Base-by-base conservation (phyloP, 2,888 invertebrate species). In the Idaea biselata region DNA sequence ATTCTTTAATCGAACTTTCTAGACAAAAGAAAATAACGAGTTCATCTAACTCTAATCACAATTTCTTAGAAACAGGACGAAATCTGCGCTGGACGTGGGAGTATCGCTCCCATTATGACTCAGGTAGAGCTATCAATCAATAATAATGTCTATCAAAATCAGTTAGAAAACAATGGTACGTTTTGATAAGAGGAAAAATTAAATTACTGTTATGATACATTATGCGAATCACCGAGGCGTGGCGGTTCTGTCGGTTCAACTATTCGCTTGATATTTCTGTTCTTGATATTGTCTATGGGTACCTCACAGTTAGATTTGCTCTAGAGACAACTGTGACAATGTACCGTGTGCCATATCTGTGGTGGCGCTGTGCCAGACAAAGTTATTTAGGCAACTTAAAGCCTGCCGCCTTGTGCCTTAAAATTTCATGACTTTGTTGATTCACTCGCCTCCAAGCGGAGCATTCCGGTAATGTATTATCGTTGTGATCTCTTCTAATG, bases 91-190 rank as follows among this genome's bases (percentile, higher is more conserved):
- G 56, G 18, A 61, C 62, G 60, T 61, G 59, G 59, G 18, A 66
- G 60, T 59, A 61, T 62, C 64, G 67, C 67, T 67, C 65, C 33
- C 63, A 65, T 65, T 61, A 58, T 55, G 63, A 64, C 53, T 63
- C 62, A 64, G 65, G 64, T 63, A 60, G 64, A 67, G 63, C 69
- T 67, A 73, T 68, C 66, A 73, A 71, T 73, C 67, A 77, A 75
- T 77, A 73, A 75, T 72, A 70, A 73, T 68, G 68, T 67, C 67
- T 63, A 63, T 61, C 58, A 70, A 63, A 66, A 68, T 65, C 64
- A 72, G 70, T 76, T 68, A 70, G 73, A 71, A 73, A 78, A 78
- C 79, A 80, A 81, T 77, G 74, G 75, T 76, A 72, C 71, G 76
- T 75, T 73, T 66, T 63, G 76, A 70, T 73, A 72, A 71, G 73